Base-by-base conservation (phyloP, 2,113 vertebrate genomes). In the Oreochromis tanganicae region DNA sequence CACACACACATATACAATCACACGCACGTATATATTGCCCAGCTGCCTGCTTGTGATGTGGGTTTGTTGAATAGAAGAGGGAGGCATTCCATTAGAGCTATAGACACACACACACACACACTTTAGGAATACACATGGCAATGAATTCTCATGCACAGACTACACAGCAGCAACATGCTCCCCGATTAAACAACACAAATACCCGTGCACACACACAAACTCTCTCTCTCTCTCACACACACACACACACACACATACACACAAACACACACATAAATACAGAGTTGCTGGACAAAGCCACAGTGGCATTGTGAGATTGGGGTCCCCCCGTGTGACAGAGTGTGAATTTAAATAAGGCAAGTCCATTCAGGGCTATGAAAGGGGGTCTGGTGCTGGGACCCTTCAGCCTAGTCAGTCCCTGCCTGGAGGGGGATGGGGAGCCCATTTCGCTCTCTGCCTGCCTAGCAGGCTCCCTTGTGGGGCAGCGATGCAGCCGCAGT, bases 311-410 rank as follows among this genome's bases (percentile, higher is more conserved):
- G 95, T 96, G 88, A 92, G 94, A 95, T 93, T 93, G 96, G 96
- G 96, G 95, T 96, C 93, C 94, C 95, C 95, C 93, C 87, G 93
- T 93, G 94, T 94, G 92, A 95, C 92, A 89, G 92, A 92, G 90
- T 93, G 92, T 95, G 96, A 97, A 97, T 97, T 96, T 97, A 94
- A 97, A 97, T 97, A 96, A 97, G 95, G 89, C 95, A 78, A 91
- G 89, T 92, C 95, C 95, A 96, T 97, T 97, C 95, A 97, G 88
- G 87, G 52, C 87, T 89, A 81, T 96, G 94, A 97, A 97, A 96
- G 92, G 94, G 94, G 94, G 94, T 95, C 95, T 95, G 93, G 93
- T 89, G 87, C 94, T 95, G 94, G 94, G 94, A 94, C 93, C 94
- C 95, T 93, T 92, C 91, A 92, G 92, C 90, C 91, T 50, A 91